phyloP scores from a whole-genome alignment of 2,888 invertebrate genomes.

The Neelides folsomi region DNA sequence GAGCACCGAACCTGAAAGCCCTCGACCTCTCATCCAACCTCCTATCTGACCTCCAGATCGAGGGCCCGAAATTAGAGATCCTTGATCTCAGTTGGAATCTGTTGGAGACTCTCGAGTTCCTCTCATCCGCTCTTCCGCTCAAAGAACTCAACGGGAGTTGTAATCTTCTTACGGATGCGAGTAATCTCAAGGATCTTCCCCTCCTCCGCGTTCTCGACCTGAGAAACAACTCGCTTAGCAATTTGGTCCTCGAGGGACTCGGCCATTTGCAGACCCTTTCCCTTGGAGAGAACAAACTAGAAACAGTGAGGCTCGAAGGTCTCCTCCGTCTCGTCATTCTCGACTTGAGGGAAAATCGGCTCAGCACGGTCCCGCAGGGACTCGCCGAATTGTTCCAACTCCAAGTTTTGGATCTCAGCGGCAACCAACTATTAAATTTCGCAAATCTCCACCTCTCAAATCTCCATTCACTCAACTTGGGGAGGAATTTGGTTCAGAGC shows the following conservation, averaged over 20 bases:
- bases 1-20: slow-evolving; percentile 52
- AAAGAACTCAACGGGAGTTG: too few relatives aligned
- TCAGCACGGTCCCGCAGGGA: slow-evolving; percentile 54
- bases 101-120: too few relatives aligned
- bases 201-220: slow-evolving; percentile 58
- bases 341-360: slow-evolving; percentile 58
- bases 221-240: slow-evolving; percentile 61
- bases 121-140: too few relatives aligned
- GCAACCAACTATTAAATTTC: slow-evolving; percentile 50
- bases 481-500: slow-evolving; percentile 58
- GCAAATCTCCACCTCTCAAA: slow-evolving; percentile 59
- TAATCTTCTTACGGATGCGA: too few relatives aligned
- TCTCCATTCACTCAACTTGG: slow-evolving; percentile 59
- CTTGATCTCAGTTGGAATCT: too few relatives aligned
- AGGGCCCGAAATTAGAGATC: slow-evolving; percentile 46
- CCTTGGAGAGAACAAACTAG: slow-evolving; percentile 58
- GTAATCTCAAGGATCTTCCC: slow-evolving; percentile 51
- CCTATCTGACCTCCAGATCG: slow-evolving; percentile 53
- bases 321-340: slow-evolving; percentile 58
- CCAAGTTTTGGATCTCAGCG: slow-evolving; percentile 59
- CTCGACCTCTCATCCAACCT: slow-evolving; percentile 68
- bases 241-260: slow-evolving; percentile 56
- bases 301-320: slow-evolving; percentile 61
- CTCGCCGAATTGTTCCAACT: slow-evolving; percentile 62
- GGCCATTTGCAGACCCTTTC: slow-evolving; percentile 56